Base-by-base conservation (phyloP, 2,113 vertebrate species). In the Dasypus novemcinctus region DNA sequence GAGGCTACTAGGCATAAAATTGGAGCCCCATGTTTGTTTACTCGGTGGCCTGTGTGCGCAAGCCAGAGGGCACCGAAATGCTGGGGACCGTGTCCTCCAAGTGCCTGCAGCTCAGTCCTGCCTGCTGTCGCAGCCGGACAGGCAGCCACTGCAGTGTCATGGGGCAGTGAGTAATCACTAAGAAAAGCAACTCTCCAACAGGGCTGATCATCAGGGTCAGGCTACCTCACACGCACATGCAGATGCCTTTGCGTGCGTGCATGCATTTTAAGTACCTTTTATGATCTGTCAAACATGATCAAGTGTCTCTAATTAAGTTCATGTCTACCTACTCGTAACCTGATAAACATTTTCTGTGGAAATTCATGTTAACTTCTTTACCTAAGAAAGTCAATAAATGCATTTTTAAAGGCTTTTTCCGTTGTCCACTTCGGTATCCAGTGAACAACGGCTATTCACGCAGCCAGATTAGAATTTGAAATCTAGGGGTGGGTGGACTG, bases 111-210 rank as follows among this genome's bases (percentile, higher is more conserved):
- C 41, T 94, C 57, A 59, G 86, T 46, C 81, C 81, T 88, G 93
- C 31, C 63, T 74, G 78, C 76, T 74, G 82, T 88, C 93, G 94
- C 81, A 54, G 12, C 1, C 0, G 83, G 78, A 87, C 57, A 84
- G 93, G 61, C 64, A 43, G 90, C 46, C 74, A 1, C 68, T 61
- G 54, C 66, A 46, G 69, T 68, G 82, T 91, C 96, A 92, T 31
- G 23, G 82, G 96, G 72, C 95, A 92, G 75, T 86, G 78, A 90
- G 81, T 95, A 87, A 92, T 95, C 84, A 81, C 93, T 63, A 94
- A 96, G 94, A 96, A 95, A 94, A 97, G 84, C 93, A 96, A 68
- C 81, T 90, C 91, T 96, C 76, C 80, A 59, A 79, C n/a, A 84
- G 29, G 29, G 52, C 82, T 64, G 93, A 80, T 90, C 88, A 0